These are phyloP conservation scores for Simalia tracyae DNA, from an alignment of 2,797 vertebrate genomes.

Conservation along the genomic window DNA sequence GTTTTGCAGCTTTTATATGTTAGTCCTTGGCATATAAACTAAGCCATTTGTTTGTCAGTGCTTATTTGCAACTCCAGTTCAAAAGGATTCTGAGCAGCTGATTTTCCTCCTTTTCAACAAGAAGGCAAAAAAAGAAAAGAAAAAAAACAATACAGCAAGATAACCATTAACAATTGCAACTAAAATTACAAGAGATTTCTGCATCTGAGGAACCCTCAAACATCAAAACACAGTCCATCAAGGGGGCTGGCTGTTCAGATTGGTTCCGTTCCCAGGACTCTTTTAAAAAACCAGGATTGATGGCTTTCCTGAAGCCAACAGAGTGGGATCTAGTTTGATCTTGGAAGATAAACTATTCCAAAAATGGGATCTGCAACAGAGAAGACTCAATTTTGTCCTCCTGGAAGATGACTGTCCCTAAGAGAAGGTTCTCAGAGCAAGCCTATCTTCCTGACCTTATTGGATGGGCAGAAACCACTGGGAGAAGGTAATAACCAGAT, in stretches of 20 bases:
- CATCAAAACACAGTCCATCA: neutral
- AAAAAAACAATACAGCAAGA: neutral
- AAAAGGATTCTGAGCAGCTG: neutral
- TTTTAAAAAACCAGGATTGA: neutral
- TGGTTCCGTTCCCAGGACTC: neutral
- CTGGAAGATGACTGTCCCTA: neutral
- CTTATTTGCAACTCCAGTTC: neutral
- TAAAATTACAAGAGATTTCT: neutral
- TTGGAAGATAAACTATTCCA: neutral
- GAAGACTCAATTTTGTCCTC: neutral
- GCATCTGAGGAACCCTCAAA: neutral
- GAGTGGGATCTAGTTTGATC: neutral
- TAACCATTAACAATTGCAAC: neutral
- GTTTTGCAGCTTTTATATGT: neutral
- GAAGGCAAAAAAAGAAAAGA: neutral
- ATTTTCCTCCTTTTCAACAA: neutral
- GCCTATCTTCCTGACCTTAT: neutral
- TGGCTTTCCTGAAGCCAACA: neutral
- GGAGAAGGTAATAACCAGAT: neutral
- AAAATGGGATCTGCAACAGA: neutral
- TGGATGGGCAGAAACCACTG: neutral
- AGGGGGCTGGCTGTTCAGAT: neutral
- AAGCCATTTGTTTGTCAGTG: neutral
- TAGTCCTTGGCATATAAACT: neutral
- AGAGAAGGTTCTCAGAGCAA: neutral